Evolutionary conservation across 2,797 vertebrate genomes (phyloP).

Genomic region (Brachymystax lenok): DNA sequence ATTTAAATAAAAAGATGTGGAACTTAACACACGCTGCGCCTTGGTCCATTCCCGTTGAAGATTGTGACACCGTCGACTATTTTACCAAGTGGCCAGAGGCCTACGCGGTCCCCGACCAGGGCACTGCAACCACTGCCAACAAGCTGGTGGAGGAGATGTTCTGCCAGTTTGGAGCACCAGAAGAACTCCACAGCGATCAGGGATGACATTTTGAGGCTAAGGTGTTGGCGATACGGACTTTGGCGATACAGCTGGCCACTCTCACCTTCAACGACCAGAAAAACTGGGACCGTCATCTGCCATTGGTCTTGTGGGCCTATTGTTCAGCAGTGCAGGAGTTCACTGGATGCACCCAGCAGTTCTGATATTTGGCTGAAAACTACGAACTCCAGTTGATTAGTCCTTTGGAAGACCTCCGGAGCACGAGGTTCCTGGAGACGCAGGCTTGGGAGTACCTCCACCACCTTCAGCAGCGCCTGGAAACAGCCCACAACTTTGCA

Average conservation of each 20-base stretch:
- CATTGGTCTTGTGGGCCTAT: conserved; percentile 27
- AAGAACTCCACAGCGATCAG: neutral
- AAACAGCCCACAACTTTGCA: too few relatives aligned
- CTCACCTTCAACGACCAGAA: neutral
- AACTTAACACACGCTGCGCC: too few relatives aligned
- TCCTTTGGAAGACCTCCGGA: conserved; percentile 8
- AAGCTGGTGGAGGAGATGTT: conserved; percentile 7
- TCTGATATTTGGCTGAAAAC: conserved; percentile 14
- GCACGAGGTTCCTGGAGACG: neutral
- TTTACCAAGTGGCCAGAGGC: conserved; percentile 34
- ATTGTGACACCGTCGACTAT: conserved; percentile 23
- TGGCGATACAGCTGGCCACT: conserved; percentile 13
- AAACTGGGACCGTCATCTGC: conserved; percentile 23
- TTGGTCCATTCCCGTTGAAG: too few relatives aligned
- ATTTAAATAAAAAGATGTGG: too few relatives aligned
- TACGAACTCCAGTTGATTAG: conserved; percentile 13
- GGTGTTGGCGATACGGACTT: neutral
- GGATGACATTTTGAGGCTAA: too few relatives aligned
- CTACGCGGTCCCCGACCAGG: conserved; percentile 22
- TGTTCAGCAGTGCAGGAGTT: conserved; percentile 7
- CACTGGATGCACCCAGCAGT: conserved; percentile 3
- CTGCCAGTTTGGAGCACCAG: too few relatives aligned
- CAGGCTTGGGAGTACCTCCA: neutral
- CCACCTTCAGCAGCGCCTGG: neutral
- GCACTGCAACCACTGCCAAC: neutral